Evolutionary conservation across 1,140 invertebrate species (phyloP), one percentile per base, ranked within the genome.

Genomic region (Danaus melanippus): DNA sequence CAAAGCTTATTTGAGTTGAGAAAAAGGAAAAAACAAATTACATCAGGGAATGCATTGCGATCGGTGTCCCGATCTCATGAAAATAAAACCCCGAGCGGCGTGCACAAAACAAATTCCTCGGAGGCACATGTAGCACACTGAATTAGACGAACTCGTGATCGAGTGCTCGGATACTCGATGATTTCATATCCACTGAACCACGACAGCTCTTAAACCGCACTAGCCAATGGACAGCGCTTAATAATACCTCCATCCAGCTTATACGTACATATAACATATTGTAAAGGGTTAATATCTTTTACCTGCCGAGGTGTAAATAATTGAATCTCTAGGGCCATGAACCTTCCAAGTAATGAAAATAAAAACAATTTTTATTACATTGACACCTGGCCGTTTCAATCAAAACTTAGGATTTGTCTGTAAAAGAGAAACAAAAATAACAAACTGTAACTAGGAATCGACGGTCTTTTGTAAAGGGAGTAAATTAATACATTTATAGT

Each of bases 81-180:
- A 80, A 83, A 83, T 83, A 84, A 81, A 82, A 81, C 70, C 58
- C 67, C 71, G 68, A 77, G 66, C 73, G 72, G 71, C 71, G 74
- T 79, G 72, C 75, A 76, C 74, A 76, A 74, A 80, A 77, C 81
- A 78, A 79, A 82, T 82, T 82, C 81, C 79, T 84, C 58, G 53
- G 68, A 79, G 70, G 71, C 78, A 84, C 71, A 74, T 70, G 69
- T 68, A 66, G 64, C 67, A 71, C 75, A 80, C 76, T 82, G 76
- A 77, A 84, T 80, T 82, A 82, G 80, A 77, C 61, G 76, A 72
- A 77, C 71, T 70, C 73, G 73, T 80, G 77, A 80, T 80, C 70
- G 76, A 78, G 69, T 75, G 71, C 43, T 47, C 54, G 50, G 57
- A 32, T 60, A 53, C 65, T 66, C 60, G 65, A 45, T 55, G 69